These are phyloP conservation scores for Phytoseiulus persimilis DNA, from an alignment of 2,888 invertebrate genomes.

Conservation along the genomic window DNA sequence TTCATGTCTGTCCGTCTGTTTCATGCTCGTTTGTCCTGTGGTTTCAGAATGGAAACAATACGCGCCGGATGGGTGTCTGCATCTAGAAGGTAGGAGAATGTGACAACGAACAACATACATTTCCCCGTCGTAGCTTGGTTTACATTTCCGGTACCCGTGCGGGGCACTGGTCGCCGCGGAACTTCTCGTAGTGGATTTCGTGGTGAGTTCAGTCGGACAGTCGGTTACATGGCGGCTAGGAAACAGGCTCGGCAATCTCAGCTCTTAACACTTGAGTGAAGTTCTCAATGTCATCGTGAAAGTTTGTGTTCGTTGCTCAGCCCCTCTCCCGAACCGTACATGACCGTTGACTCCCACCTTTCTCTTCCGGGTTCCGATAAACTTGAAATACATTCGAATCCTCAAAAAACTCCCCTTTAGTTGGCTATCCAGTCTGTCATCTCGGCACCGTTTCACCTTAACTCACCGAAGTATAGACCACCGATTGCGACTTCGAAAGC, in stretches of 20 bases:
- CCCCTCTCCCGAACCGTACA: no score
- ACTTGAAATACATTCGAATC: no score
- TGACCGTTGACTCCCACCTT: no score
- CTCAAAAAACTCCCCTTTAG: no score
- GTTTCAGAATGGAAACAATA: not conserved
- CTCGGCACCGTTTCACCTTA: not conserved
- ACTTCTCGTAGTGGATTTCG: not conserved
- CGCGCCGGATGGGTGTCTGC: not conserved
- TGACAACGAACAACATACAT: constrained; percentile 5
- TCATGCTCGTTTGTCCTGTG: not conserved
- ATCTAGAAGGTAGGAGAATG: not conserved
- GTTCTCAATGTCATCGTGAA: no score
- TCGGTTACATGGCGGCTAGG: not conserved
- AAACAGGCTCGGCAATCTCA: not conserved
- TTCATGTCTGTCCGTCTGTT: not conserved
- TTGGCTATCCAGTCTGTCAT: no score
- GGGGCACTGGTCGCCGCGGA: not conserved
- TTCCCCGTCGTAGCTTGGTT: not conserved
- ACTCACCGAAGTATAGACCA: not conserved
- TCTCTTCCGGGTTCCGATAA: no score
- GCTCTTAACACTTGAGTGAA: no score
- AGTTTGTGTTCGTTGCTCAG: no score
- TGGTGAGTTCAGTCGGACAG: not conserved
- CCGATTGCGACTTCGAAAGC: not conserved
- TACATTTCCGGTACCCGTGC: not conserved